These are phyloP conservation scores for Epizoanthus stellaris DNA, from an alignment of 92 coral and sea anemone genomes.

Conservation along the genomic window DNA sequence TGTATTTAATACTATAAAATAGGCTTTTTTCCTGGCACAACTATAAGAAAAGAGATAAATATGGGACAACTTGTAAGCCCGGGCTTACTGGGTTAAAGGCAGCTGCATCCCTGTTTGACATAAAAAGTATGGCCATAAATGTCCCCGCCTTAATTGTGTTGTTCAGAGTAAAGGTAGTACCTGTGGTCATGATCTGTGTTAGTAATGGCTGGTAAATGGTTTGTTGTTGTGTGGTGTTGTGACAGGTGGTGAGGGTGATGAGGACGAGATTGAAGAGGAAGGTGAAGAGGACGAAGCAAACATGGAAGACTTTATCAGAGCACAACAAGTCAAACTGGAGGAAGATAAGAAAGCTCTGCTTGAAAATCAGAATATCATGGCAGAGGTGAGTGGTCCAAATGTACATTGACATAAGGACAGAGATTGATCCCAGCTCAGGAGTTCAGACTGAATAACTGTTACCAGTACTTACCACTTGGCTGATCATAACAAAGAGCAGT, in stretches of 20 bases:
- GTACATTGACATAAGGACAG: neutral
- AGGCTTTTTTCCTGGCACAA: too few relatives aligned
- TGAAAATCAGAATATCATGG: conserved; percentile 89
- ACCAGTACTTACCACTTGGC: too few relatives aligned
- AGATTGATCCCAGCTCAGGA: too few relatives aligned
- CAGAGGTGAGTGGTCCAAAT: conserved; percentile 64
- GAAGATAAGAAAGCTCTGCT: conserved; percentile 84
- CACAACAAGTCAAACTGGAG: conserved; percentile 88
- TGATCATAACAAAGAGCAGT: too few relatives aligned
- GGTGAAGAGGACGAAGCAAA: conserved; percentile 70
- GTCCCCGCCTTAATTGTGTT: neutral
- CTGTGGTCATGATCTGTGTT: neutral
- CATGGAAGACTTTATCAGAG: conserved; percentile 84
- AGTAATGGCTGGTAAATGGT: neutral
- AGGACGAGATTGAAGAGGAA: conserved; percentile 79
- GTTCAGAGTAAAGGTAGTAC: neutral
- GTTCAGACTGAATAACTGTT: too few relatives aligned
- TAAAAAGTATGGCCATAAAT: neutral
- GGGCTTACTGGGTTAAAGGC: too few relatives aligned
- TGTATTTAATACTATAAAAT: too few relatives aligned
- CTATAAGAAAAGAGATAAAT: too few relatives aligned
- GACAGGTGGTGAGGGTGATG: conserved; percentile 67
- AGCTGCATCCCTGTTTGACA: too few relatives aligned
- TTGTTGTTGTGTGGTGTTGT: conserved; percentile 1
- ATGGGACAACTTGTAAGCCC: too few relatives aligned